These are phyloP conservation scores for Trichogramma dendrolimi DNA, from an alignment of 2,888 invertebrate species.

Conservation along the genomic window DNA sequence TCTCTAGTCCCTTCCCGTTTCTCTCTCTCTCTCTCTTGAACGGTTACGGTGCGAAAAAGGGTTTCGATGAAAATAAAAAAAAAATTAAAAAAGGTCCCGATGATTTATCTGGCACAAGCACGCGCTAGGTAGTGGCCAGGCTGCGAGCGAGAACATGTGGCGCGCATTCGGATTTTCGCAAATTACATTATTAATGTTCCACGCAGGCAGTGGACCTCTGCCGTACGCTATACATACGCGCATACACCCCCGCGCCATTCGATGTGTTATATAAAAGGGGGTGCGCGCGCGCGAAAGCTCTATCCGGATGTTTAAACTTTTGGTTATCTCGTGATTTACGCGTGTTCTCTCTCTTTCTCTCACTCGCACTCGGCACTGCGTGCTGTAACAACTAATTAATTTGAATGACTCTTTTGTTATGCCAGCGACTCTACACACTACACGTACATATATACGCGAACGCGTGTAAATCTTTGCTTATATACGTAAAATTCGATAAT, in stretches of 20 bases:
- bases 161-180: conserved; percentile 38
- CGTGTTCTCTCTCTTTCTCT: neutral
- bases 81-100: conserved; percentile 35
- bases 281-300: neutral
- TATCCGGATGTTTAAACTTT: conserved; percentile 3
- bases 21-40: conserved; percentile 25
- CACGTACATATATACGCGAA: no score
- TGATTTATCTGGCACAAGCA: conserved; percentile 39
- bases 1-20: conserved; percentile 4
- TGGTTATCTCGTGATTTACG: neutral
- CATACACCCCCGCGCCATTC: no score
- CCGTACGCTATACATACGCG: neutral
- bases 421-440: no score
- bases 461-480: no score
- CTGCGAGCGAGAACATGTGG: conserved; percentile 41
- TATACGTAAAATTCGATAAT: no score
- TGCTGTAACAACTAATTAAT: no score
- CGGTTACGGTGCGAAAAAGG: conserved; percentile 26
- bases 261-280: neutral
- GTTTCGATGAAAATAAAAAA: conserved; percentile 26
- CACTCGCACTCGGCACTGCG: no score
- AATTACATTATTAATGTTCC: conserved; percentile 31
- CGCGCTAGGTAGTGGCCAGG: neutral
- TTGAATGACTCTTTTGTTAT: neutral
- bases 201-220: neutral